phyloP scores from a whole-genome alignment of 2,113 vertebrate species.

The Sebastes fasciatus region DNA sequence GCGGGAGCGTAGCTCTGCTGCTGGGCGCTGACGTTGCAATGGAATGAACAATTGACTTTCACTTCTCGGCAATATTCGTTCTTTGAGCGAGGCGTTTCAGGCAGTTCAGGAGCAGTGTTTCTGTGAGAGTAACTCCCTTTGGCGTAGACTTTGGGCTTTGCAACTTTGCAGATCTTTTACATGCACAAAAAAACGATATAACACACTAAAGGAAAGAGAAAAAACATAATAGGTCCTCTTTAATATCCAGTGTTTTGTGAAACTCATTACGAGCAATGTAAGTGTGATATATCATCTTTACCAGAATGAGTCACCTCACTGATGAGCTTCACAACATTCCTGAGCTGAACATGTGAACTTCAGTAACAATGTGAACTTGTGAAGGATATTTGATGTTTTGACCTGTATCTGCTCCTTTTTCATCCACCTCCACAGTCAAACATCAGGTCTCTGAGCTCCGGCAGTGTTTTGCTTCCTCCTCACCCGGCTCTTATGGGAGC shows the following conservation, averaged over 20 bases:
- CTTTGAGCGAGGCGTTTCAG: too few relatives aligned
- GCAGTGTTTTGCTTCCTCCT: constrained; percentile 29
- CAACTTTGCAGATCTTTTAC: too few relatives aligned
- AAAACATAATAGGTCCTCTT: too few relatives aligned
- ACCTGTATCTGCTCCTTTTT: constrained; percentile 27
- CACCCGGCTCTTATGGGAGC: constrained; percentile 41
- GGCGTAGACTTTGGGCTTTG: too few relatives aligned
- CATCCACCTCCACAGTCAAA: constrained; percentile 14
- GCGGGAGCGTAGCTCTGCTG: too few relatives aligned
- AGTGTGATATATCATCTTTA: not conserved
- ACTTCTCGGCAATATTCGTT: too few relatives aligned
- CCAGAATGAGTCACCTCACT: not conserved
- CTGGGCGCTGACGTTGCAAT: too few relatives aligned
- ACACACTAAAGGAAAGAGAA: too few relatives aligned
- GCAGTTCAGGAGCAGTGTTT: too few relatives aligned
- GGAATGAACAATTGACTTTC: too few relatives aligned
- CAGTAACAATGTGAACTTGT: constrained; percentile 7
- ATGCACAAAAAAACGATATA: too few relatives aligned
- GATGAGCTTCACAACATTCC: not conserved
- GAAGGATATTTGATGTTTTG: constrained; percentile 8
- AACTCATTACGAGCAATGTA: not conserved
- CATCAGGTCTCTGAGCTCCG: constrained; percentile 43
- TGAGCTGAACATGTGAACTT: constrained; percentile 9
- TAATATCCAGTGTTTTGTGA: not conserved
- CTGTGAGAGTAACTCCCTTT: too few relatives aligned